These are phyloP conservation scores for Chrysomela aeneicollis DNA, from an alignment of 2,888 invertebrate genomes.

Conservation along the genomic window DNA sequence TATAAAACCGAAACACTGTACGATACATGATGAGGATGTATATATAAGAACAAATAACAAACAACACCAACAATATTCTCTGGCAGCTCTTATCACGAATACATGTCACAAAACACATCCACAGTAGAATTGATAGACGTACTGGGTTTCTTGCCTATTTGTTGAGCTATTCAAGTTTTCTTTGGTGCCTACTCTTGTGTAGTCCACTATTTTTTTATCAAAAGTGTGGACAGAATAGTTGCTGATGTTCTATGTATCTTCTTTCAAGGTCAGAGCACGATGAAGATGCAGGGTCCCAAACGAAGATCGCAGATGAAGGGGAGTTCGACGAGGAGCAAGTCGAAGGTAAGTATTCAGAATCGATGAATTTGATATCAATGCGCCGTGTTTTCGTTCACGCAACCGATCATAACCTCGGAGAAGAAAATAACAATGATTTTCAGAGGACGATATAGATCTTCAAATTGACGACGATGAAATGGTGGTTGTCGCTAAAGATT, in stretches of 20 bases:
- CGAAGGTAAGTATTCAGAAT: constrained; percentile 40
- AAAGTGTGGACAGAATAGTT: too few relatives aligned
- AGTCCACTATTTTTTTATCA: too few relatives aligned
- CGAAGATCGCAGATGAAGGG: constrained; percentile 73
- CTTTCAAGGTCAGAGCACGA: constrained; percentile 71
- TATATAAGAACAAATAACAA: too few relatives aligned
- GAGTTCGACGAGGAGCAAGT: constrained; percentile 71
- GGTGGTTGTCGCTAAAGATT: constrained; percentile 61
- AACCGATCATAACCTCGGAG: constrained; percentile 47
- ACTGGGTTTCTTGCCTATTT: too few relatives aligned
- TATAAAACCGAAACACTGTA: too few relatives aligned
- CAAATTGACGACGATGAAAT: constrained; percentile 59
- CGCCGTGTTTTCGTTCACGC: constrained; percentile 14
- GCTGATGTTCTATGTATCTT: not conserved
- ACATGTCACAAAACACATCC: too few relatives aligned
- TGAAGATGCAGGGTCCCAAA: constrained; percentile 76
- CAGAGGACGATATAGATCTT: constrained; percentile 59
- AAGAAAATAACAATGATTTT: constrained; percentile 57
- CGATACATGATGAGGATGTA: too few relatives aligned
- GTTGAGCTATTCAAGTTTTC: too few relatives aligned
- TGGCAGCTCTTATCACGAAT: too few relatives aligned
- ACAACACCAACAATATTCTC: too few relatives aligned
- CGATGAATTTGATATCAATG: not conserved
- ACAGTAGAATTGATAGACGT: too few relatives aligned
- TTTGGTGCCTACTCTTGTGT: too few relatives aligned